Percentiles rank a stretch among this genome's conserved stretches.
phyloP scores from a whole-genome alignment of 1,140 invertebrate species.

The Drosophila pruinosa region DNA sequence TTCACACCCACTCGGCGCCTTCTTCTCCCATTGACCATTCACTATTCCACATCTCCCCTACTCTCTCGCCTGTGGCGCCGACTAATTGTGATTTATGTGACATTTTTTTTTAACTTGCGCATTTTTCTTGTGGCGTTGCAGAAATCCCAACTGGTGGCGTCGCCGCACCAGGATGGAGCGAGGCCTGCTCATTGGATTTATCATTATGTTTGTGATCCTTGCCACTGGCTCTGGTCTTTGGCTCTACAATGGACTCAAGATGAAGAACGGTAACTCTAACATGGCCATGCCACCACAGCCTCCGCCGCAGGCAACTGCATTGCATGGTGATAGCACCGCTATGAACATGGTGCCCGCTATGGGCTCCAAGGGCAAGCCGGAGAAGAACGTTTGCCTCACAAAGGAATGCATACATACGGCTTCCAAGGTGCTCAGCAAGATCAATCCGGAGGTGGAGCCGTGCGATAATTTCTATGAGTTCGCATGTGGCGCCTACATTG shows the following conservation, averaged over 20 bases:
- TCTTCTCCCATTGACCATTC: too few species aligned
- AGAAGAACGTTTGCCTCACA: slow-evolving; percentile 84
- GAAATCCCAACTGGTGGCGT: slow-evolving; percentile 94
- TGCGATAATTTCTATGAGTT: slow-evolving; percentile 96
- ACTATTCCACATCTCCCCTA: neutral
- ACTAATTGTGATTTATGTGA: slow-evolving; percentile 36
- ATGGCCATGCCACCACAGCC: neutral
- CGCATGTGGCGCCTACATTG: slow-evolving; percentile 90
- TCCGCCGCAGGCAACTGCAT: slow-evolving; percentile 56
- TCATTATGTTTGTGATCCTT: slow-evolving; percentile 86
- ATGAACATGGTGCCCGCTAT: slow-evolving; percentile 52
- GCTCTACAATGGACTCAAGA: slow-evolving; percentile 82
- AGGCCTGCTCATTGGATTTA: slow-evolving; percentile 87
- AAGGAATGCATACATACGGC: slow-evolving; percentile 89
- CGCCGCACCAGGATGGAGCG: slow-evolving; percentile 91
- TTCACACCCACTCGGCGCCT: too few species aligned
- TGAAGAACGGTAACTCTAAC: neutral
- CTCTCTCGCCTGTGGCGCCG: neutral
- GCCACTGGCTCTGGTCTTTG: slow-evolving; percentile 87
- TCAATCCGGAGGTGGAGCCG: slow-evolving; percentile 90
- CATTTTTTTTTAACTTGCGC: neutral
- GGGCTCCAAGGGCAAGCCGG: slow-evolving; percentile 34
- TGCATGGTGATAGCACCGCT: slow-evolving; percentile 48
- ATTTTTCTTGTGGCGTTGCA: slow-evolving; percentile 68
- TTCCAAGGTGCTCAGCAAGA: slow-evolving; percentile 88